These are phyloP conservation scores for Limanda limanda DNA, from an alignment of 2,113 vertebrate species.

Conservation along the genomic window DNA sequence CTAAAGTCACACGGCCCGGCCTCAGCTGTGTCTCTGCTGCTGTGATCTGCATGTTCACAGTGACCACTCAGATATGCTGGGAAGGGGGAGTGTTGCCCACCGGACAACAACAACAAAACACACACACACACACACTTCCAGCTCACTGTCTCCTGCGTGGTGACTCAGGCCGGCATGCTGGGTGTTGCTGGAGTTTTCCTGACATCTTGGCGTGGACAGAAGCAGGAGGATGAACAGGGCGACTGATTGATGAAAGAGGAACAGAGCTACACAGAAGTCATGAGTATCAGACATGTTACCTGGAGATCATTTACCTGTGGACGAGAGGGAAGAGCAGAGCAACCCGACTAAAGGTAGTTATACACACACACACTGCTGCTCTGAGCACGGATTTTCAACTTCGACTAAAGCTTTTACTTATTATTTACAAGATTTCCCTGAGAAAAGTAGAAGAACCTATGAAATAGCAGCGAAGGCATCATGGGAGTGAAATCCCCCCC, in stretches of 20 bases:
- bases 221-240: constrained; percentile 14
- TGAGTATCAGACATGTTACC: constrained; percentile 61
- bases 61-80: background rate
- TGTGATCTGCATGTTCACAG: constrained; percentile 33
- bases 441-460: too few species aligned
- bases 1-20: constrained; percentile 25
- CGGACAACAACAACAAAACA: constrained; percentile 41
- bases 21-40: background rate
- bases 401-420: background rate
- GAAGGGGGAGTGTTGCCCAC: constrained; percentile 45
- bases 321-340: constrained; percentile 17
- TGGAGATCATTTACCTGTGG: constrained; percentile 33
- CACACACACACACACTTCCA: constrained; percentile 25
- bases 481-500: background rate
- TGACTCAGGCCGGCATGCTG: constrained; percentile 59
- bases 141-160: constrained; percentile 43
- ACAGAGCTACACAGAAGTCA: constrained; percentile 30
- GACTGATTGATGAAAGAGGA: background rate
- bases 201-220: constrained; percentile 32
- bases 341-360: constrained; percentile 54
- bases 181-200: constrained; percentile 65
- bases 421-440: too few species aligned
- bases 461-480: background rate
- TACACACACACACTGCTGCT: background rate
- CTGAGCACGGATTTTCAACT: background rate